Conservation (phyloP, 2,113 vertebrate species). For the Hoplias malabaricus region DNA sequence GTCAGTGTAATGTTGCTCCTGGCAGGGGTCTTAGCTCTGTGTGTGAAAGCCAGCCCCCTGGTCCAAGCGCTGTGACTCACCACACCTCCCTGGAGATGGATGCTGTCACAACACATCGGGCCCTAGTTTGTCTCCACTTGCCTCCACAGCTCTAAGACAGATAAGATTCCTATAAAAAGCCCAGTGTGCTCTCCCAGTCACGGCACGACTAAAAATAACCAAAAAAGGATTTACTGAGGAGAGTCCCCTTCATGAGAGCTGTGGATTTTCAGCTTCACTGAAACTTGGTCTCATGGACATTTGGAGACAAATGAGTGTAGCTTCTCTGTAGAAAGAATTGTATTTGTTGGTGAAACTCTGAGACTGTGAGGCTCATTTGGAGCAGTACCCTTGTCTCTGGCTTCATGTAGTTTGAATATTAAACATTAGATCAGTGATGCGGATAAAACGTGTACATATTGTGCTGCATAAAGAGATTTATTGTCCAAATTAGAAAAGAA, state of each 20-base stretch:
- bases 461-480: no score
- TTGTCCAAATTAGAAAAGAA: background rate
- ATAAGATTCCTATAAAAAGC: conserved; percentile 12
- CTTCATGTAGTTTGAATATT: background rate
- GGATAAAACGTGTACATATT: no score
- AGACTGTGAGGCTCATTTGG: background rate
- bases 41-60: background rate
- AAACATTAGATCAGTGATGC: no score
- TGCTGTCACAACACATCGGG: conserved; percentile 13
- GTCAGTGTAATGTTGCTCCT: conserved; percentile 18
- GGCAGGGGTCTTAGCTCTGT: background rate
- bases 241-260: background rate
- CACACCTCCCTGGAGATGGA: background rate
- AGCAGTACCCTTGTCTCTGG: no score
- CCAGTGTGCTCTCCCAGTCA: background rate
- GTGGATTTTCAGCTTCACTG: background rate
- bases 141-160: conserved; percentile 18
- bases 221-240: conserved; percentile 5
- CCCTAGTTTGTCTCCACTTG: conserved; percentile 12
- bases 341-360: background rate
- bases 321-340: background rate
- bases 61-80: background rate
- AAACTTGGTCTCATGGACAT: background rate
- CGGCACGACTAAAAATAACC: conserved; percentile 18
- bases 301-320: background rate